phyloP scores from a whole-genome alignment of 1,140 invertebrate genomes.

The Diprion similis region DNA sequence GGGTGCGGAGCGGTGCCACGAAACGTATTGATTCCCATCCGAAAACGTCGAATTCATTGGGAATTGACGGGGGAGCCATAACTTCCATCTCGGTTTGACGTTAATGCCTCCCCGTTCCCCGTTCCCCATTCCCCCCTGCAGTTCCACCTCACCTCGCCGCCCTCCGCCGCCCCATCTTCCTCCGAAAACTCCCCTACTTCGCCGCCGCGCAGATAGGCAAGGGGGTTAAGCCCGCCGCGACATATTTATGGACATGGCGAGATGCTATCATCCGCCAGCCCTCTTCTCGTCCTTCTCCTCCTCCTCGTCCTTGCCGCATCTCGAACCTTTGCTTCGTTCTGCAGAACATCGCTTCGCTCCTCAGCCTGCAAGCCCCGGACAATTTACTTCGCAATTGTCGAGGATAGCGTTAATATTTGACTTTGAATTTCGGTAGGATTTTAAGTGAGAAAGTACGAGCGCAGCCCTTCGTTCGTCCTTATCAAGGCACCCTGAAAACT shows the following conservation, averaged over 20 bases:
- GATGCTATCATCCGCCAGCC: conserved; percentile 56
- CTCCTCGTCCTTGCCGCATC: conserved; percentile 21
- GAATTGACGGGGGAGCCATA: conserved; percentile 64
- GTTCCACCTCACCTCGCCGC: background rate
- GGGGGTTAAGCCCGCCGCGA: conserved; percentile 61
- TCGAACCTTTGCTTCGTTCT: conserved; percentile 14
- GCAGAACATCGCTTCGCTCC: background rate
- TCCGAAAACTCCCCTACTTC: background rate
- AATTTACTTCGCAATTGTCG: conserved; percentile 63
- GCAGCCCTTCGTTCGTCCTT: too few species aligned
- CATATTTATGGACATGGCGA: conserved; percentile 63
- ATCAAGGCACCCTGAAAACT: too few species aligned
- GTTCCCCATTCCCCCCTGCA: conserved; percentile 11
- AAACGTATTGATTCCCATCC: conserved; percentile 56
- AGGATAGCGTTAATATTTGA: conserved; percentile 61
- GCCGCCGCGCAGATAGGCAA: conserved; percentile 41
- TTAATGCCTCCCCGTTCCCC: conserved; percentile 54
- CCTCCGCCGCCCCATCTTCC: background rate
- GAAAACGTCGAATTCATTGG: conserved; percentile 63
- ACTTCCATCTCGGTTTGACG: conserved; percentile 61
- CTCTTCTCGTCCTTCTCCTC: conserved; percentile 30
- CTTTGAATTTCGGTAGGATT: conserved; percentile 23
- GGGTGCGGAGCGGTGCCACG: conserved; percentile 34
- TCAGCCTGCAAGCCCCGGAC: conserved; percentile 44
- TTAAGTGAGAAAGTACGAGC: too few species aligned